Evolutionary conservation across 1,140 invertebrate genomes (phyloP).

Genomic region (Tetraneura akinire): DNA sequence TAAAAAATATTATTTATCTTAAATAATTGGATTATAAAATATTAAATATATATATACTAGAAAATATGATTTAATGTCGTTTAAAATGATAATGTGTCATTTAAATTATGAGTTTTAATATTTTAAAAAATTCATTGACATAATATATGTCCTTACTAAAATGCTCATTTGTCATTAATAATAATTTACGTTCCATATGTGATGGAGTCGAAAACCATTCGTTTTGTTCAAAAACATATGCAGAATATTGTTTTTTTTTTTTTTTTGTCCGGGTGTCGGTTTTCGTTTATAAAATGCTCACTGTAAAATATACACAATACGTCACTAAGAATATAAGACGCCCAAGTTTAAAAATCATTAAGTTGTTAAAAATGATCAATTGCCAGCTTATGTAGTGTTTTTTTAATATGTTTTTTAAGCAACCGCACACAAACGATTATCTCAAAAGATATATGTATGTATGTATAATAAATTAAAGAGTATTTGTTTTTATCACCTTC

Average conservation of each 20-base stretch:
- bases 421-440: not conserved
- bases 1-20: too few relatives aligned
- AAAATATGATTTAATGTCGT: too few relatives aligned
- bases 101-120: too few relatives aligned
- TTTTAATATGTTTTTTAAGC: slow-evolving; percentile 8
- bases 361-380: slow-evolving; percentile 41
- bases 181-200: slow-evolving; percentile 25
- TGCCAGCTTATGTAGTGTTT: not conserved
- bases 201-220: not conserved
- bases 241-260: slow-evolving; percentile 25
- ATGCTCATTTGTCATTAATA: not conserved
- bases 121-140: not conserved
- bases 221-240: slow-evolving; percentile 24
- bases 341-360: slow-evolving; percentile 6
- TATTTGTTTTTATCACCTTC: not conserved
- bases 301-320: not conserved
- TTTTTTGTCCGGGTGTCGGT: slow-evolving; percentile 18
- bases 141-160: not conserved
- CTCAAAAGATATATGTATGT: not conserved
- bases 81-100: too few relatives aligned
- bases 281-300: slow-evolving; percentile 34
- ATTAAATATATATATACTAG: too few relatives aligned
- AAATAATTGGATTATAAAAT: too few relatives aligned
- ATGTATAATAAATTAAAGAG: too few relatives aligned
- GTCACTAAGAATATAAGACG: slow-evolving; percentile 14